Base-by-base conservation (phyloP, 2,113 vertebrate genomes). In the Rhea pennata region DNA sequence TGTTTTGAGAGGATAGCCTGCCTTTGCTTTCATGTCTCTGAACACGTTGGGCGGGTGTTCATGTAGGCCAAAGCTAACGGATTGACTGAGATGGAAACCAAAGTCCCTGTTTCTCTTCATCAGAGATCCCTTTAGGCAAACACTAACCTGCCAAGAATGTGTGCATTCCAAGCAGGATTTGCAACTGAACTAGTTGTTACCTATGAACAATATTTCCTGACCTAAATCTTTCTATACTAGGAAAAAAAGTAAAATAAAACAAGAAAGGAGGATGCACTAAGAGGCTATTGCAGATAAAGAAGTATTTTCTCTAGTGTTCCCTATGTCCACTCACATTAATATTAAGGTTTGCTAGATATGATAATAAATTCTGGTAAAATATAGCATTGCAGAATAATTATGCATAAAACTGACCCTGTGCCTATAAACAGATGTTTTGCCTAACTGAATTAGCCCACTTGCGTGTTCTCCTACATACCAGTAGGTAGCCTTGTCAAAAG, bases 71-170 rank as follows among this genome's bases (percentile, higher is more conserved):
- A 66, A 53, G 40, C 22, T 83, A 83, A 85, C n/a, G 59, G 59
- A 10, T 64, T 88, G 84, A n/a, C 33, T 74, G 90, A 88, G 90
- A 84, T 54, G 39, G 27, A 86, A 93, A 56, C 36, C 40, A 40
- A 93, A 96, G 85, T 88, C 92, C 79, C 90, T 66, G 69, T 77
- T 94, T 96, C 84, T 91, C 51, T 65, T 95, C 79, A 44, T 92
- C 83, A 88, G 61, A 92, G 83, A 83, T 69, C 14, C 95, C 95
- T 96, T 88, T 84, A 92, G 94, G 93, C 95, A 95, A 96, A 93
- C 48, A 79, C 90, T 92, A 96, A 90, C 92, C 95, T 96, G 95
- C 94, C 95, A 96, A 96, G 51, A 95, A 42, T 48, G 70, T 89
- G 62, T 92, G 70, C 39, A 36, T 84, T 92, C 92, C 93, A 92